phyloP scores from a whole-genome alignment of 1,140 invertebrate genomes.

The Saccostrea glomerata region DNA sequence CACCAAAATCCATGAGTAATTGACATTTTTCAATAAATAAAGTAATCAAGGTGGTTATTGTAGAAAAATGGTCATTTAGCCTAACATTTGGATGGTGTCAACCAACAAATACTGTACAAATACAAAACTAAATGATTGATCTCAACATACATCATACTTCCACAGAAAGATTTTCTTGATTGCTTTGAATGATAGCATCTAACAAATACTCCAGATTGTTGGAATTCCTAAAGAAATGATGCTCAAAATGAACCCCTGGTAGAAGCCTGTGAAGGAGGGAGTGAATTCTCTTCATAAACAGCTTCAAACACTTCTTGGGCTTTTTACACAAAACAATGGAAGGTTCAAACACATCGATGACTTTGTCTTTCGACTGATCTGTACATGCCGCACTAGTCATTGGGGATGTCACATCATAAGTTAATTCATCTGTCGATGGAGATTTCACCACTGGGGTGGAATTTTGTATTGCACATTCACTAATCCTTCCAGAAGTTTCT shows the following conservation, averaged over 20 bases:
- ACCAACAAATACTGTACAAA: background rate
- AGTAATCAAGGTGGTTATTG: background rate
- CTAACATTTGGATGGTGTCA: background rate
- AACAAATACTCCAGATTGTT: slow-evolving; percentile 55
- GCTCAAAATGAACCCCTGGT: slow-evolving; percentile 50
- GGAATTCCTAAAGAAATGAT: slow-evolving; percentile 54
- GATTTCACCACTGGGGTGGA: background rate
- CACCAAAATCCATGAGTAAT: background rate
- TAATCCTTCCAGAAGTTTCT: background rate
- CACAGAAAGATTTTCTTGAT: slow-evolving; percentile 26
- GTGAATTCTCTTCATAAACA: slow-evolving; percentile 52
- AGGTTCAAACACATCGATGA: slow-evolving; percentile 54
- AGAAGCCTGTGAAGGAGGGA: slow-evolving; percentile 46
- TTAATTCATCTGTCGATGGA: background rate
- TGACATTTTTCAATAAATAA: background rate
- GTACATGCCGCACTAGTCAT: background rate
- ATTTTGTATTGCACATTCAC: background rate
- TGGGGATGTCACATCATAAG: background rate
- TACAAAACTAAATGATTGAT: too few relatives aligned
- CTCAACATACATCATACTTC: background rate
- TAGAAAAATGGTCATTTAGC: background rate
- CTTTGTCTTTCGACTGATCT: background rate
- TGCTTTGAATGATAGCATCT: slow-evolving; percentile 51
- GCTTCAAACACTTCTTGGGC: slow-evolving; percentile 55
- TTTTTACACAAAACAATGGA: slow-evolving; percentile 51